These are phyloP conservation scores for Aspidiotus rigidus DNA, from an alignment of 2,888 invertebrate species.

Conservation along the genomic window DNA sequence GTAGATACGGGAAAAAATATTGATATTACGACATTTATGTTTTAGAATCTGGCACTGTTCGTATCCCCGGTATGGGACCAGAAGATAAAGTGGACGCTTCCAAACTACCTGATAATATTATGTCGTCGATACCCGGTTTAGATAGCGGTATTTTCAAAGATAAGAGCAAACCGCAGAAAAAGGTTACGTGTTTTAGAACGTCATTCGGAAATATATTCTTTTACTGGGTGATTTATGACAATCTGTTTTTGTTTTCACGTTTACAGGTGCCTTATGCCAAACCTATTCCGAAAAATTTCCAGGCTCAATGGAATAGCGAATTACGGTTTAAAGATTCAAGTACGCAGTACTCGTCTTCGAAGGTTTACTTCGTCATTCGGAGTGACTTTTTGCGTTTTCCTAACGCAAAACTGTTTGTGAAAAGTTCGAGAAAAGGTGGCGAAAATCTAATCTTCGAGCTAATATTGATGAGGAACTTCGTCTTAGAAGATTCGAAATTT, in stretches of 20 bases:
- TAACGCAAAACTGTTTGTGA: too few relatives aligned
- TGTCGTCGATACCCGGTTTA: slow-evolving; percentile 65
- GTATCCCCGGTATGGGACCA: slow-evolving; percentile 95
- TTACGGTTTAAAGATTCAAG: neutral
- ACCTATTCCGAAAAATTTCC: slow-evolving; percentile 91
- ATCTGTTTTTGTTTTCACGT: slow-evolving; percentile 8
- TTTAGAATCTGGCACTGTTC: slow-evolving; percentile 25
- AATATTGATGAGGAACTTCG: too few relatives aligned
- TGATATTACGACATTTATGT: neutral
- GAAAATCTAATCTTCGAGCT: too few relatives aligned
- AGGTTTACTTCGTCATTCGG: too few relatives aligned
- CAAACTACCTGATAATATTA: slow-evolving; percentile 44
- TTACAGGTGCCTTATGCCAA: slow-evolving; percentile 77
- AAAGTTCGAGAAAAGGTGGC: too few relatives aligned
- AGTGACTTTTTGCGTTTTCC: too few relatives aligned
- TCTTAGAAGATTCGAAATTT: too few relatives aligned
- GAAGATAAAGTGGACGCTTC: slow-evolving; percentile 60
- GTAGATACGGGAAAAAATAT: neutral
- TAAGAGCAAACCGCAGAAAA: slow-evolving; percentile 42
- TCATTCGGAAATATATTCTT: neutral
- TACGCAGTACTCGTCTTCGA: neutral
- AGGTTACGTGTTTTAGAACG: slow-evolving; percentile 41
- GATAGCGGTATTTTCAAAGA: slow-evolving; percentile 68
- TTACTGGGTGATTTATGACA: neutral
- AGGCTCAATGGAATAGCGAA: slow-evolving; percentile 70